Percentiles rank a stretch among this genome's conserved stretches.
Evolutionary conservation across 2,888 invertebrate species (phyloP).

Genomic region (Dusona sp.): DNA sequence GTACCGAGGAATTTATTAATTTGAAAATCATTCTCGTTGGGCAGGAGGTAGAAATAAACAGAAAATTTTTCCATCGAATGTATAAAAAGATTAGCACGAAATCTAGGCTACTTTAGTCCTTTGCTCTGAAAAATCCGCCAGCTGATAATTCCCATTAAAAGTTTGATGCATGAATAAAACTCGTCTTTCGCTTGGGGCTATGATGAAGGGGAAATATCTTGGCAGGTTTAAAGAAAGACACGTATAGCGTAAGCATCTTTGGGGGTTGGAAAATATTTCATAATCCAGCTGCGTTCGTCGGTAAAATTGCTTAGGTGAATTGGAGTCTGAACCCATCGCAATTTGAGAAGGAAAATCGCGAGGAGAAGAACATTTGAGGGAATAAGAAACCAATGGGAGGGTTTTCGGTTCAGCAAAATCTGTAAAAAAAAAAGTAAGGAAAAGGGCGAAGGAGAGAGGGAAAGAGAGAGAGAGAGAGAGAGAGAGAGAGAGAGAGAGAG

Average conservation of each 20-base stretch:
- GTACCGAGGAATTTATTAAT: background rate
- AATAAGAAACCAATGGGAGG: constrained; percentile 21
- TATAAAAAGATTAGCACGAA: background rate
- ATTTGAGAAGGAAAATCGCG: constrained; percentile 5
- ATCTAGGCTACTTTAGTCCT: background rate
- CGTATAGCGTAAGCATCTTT: background rate
- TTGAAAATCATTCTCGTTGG: background rate
- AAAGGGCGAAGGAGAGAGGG: too few relatives aligned
- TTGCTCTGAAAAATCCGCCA: background rate
- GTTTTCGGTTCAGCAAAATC: constrained; percentile 43
- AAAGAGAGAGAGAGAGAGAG: constrained; percentile 24
- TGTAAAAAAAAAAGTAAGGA: constrained; percentile 6
- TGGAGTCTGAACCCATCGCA: background rate
- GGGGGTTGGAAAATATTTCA: constrained; percentile 15
- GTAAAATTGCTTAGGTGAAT: background rate
- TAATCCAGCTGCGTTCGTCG: background rate
- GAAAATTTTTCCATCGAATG: background rate
- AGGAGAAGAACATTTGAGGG: constrained; percentile 11
- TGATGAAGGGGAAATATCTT: background rate
- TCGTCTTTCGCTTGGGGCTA: background rate
- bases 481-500: constrained; percentile 20
- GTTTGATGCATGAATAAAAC: constrained; percentile 10
- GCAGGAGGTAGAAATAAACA: background rate
- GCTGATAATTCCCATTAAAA: constrained; percentile 18
- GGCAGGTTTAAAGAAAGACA: background rate